Conservation (phyloP, 2,113 vertebrate species). For the Lathamus discolor region DNA sequence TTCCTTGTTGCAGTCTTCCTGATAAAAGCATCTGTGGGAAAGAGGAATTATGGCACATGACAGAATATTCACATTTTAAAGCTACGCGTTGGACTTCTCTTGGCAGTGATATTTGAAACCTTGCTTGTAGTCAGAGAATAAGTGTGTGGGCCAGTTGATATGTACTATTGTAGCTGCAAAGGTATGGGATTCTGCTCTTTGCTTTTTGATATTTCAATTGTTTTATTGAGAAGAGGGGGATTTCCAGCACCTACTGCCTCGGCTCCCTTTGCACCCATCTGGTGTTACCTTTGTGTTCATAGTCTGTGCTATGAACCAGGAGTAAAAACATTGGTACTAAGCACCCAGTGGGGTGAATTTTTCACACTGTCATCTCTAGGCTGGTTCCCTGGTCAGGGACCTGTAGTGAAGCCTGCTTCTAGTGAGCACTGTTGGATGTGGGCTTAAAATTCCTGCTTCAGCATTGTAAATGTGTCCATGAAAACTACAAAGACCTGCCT, state of each 20-base stretch:
- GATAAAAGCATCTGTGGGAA: neutral
- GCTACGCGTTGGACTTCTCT: neutral
- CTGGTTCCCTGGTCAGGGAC: neutral
- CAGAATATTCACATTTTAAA: neutral
- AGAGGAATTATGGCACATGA: neutral
- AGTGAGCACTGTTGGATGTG: neutral
- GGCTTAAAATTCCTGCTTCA: neutral
- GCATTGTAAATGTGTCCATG: neutral
- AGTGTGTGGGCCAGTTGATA: neutral
- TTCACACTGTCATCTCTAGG: neutral
- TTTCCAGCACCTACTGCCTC: neutral
- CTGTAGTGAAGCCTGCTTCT: neutral
- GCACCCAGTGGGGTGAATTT: neutral
- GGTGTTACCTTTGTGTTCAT: neutral
- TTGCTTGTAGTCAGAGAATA: neutral
- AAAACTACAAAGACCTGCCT: neutral
- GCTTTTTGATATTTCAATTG: neutral
- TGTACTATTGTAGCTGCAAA: rapidly evolving
- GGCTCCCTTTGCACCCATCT: neutral
- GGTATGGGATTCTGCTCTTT: neutral
- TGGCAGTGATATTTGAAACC: neutral
- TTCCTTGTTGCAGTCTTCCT: neutral
- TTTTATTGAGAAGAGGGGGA: neutral
- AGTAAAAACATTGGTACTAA: neutral
- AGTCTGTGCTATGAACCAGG: rapidly evolving